These are phyloP conservation scores for Macrobrachium rosenbergii DNA, from an alignment of 1,140 invertebrate genomes.

Conservation along the genomic window DNA sequence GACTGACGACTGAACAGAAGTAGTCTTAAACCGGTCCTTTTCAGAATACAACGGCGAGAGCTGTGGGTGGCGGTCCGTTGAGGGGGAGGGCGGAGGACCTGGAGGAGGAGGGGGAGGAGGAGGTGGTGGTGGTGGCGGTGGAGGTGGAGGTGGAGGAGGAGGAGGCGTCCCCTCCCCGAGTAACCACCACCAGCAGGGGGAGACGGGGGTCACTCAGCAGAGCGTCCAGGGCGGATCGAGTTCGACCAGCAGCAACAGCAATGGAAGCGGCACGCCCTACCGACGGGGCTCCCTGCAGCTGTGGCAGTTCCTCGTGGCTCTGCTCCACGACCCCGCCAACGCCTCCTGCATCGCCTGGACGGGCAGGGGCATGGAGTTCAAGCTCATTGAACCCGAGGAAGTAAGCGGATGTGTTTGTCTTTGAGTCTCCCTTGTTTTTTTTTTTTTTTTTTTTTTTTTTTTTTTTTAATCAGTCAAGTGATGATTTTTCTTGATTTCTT, in stretches of 20 bases:
- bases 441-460: too few species aligned
- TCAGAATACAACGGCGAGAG: slow-evolving; percentile 53
- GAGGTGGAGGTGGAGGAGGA: slow-evolving; percentile 33
- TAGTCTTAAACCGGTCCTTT: background rate
- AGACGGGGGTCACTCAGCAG: slow-evolving; percentile 4
- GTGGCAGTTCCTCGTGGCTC: slow-evolving; percentile 93
- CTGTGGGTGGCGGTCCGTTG: slow-evolving; percentile 38
- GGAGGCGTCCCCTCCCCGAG: slow-evolving; percentile 12
- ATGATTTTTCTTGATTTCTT: too few species aligned
- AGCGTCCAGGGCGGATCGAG: background rate
- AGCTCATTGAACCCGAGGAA: slow-evolving; percentile 54
- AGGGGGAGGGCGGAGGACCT: slow-evolving; percentile 22
- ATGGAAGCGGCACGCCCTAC: slow-evolving; percentile 41
- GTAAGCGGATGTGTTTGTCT: background rate
- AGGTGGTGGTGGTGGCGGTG: background rate
- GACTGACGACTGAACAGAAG: background rate
- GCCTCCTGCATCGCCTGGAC: slow-evolving; percentile 95
- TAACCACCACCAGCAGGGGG: slow-evolving; percentile 26
- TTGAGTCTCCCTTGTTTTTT: too few species aligned
- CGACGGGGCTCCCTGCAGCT: slow-evolving; percentile 86
- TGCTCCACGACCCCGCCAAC: slow-evolving; percentile 88
- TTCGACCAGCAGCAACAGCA: background rate
- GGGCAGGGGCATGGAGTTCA: slow-evolving; percentile 85
- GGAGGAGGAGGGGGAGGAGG: slow-evolving; percentile 24
- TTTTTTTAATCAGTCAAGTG: too few species aligned